phyloP scores from a whole-genome alignment of 2,888 invertebrate species.

The Cerceris rybyensis region DNA sequence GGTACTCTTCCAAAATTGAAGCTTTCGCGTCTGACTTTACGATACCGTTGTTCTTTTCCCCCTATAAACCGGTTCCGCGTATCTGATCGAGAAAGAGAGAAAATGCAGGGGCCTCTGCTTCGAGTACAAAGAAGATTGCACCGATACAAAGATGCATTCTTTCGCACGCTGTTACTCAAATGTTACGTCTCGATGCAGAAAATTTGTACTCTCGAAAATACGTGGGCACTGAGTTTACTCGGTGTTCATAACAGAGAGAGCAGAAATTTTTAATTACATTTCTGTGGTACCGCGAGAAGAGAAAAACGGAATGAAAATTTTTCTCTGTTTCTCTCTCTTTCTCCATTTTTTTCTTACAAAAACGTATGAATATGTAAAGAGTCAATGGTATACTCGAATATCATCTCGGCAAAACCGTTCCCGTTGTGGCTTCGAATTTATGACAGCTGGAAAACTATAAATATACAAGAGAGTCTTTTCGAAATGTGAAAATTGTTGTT shows the following conservation, averaged over 20 bases:
- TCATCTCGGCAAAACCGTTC: no score
- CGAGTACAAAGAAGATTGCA: constrained; percentile 31
- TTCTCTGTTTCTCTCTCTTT: no score
- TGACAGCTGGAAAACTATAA: no score
- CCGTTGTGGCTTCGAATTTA: no score
- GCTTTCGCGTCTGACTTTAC: constrained; percentile 44
- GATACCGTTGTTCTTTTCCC: constrained; percentile 49
- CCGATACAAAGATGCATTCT: constrained; percentile 31
- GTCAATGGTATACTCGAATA: no score
- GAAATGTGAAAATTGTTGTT: no score
- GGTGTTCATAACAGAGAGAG: neutral
- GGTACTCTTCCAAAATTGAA: constrained; percentile 55
- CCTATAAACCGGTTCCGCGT: constrained; percentile 55
- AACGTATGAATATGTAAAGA: no score
- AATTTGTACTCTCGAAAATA: constrained; percentile 9
- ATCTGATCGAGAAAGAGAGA: constrained; percentile 54
- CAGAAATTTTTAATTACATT: neutral
- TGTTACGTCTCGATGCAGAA: constrained; percentile 28
- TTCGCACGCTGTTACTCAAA: constrained; percentile 14
- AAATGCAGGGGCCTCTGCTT: constrained; percentile 26
- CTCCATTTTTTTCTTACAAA: no score
- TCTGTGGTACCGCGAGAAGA: neutral
- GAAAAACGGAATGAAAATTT: no score
- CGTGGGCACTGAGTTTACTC: neutral
- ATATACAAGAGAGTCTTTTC: no score